Base-by-base conservation (phyloP, 53 echinoderm and acorn worm species). In the Patiria pectinifera region DNA sequence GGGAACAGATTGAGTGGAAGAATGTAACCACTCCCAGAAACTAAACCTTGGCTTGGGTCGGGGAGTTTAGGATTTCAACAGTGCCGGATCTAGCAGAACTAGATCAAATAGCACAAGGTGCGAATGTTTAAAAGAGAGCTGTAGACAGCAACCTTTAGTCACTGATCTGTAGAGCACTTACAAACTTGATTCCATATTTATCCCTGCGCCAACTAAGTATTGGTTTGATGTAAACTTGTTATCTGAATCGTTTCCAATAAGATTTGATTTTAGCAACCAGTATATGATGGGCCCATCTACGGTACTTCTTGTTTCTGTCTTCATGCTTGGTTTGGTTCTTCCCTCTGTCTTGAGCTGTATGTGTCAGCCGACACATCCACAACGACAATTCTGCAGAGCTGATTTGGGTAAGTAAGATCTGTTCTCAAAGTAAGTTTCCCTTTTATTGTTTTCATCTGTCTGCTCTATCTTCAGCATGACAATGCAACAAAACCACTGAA, bases 311-410 rank as follows among this genome's bases (percentile, higher is more conserved):
- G 78, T 23, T 61, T 43, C 19, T 61, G 5, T 79, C 3, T 2
- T 79, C 6, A 62, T 88, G 19, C 53, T 85, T 12, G 78, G 66
- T 47, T 19, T 86, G 25, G 15, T 87, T 35, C 71, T 90, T 48
- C 92, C 92, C 15, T 60, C 87, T 23, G 82, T 94, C 58, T 81
- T 71, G 23, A 86, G 93, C 0, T 97, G 97, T 81, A 83, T 82
- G 70, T 97, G 97, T 66, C 93, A 90, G 74, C 95, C 91, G 18
- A 83, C 92, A 44, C 97, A 97, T 95, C 97, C 97, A 9, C 93
- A 96, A 72, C 59, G 89, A 24, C 93, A 97, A 83, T 97, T 86
- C 87, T 97, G 97, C 82, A 62, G 69, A 66, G 87, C 97, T 83
- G 94, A 96, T 62, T 94, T 93, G 59, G 97, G 97, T 97, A 63